Evolutionary conservation across 2,797 vertebrate genomes (phyloP).

Genomic region (Taenioides sp.): DNA sequence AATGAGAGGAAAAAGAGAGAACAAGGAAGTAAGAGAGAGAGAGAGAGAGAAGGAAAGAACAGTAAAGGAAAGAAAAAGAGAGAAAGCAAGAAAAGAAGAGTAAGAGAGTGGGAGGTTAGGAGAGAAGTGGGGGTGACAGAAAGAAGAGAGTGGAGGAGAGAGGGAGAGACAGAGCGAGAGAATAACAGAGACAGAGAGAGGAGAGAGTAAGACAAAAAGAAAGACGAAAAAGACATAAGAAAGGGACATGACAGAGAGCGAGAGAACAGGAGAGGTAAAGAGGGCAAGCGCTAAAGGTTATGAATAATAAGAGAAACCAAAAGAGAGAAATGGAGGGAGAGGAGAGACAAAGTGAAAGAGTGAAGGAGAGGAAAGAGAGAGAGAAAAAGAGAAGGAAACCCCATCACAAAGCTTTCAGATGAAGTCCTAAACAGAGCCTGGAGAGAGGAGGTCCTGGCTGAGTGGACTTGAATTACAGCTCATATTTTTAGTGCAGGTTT

Average conservation of each 20-base stretch:
- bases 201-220: no score
- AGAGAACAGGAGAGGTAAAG: no score
- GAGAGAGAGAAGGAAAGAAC: background rate
- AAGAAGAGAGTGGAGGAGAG: no score
- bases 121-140: no score
- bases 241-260: background rate
- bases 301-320: background rate
- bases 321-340: no score
- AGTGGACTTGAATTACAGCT: slow-evolving; percentile 69
- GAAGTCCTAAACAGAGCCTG: slow-evolving; percentile 61
- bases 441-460: slow-evolving; percentile 45
- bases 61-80: background rate
- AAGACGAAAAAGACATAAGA: background rate
- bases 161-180: no score
- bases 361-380: background rate
- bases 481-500: slow-evolving; percentile 69
- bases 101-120: no score
- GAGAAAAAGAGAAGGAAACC: slow-evolving; percentile 10
- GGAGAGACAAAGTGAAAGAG: slow-evolving; percentile 20
- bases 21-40: no score
- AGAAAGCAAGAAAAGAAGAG: no score
- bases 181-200: no score
- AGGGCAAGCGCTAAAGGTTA: background rate
- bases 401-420: slow-evolving; percentile 55
- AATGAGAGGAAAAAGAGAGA: background rate